These are phyloP conservation scores for Chiloscyllium punctatum DNA, from an alignment of 2,797 vertebrate species.

Conservation along the genomic window DNA sequence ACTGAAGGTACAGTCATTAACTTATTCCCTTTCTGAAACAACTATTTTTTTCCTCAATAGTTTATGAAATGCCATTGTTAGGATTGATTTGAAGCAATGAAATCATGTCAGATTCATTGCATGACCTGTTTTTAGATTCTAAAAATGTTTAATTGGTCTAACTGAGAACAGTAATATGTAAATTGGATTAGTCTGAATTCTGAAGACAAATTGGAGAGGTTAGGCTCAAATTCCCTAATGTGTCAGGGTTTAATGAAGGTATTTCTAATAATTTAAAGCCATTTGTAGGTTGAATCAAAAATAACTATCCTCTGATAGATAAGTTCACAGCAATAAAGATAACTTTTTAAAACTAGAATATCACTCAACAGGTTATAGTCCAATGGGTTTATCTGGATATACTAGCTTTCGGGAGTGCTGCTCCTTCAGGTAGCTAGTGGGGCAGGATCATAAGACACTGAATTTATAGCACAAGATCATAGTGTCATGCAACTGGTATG, in stretches of 20 bases:
- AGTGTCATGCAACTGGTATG: too few relatives aligned
- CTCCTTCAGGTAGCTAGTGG: too few relatives aligned
- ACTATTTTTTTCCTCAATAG: not conserved
- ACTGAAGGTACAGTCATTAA: slow-evolving; percentile 76
- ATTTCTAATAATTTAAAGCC: not conserved
- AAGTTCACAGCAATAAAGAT: not conserved
- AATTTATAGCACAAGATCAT: too few relatives aligned
- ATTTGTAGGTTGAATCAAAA: not conserved
- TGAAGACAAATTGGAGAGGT: not conserved
- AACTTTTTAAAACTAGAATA: not conserved
- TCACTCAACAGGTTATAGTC: not conserved
- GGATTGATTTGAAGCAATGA: not conserved
- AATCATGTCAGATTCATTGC: not conserved
- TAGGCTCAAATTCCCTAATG: not conserved
- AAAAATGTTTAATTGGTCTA: not conserved
- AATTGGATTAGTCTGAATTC: not conserved
- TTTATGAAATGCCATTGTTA: not conserved
- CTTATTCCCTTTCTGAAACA: not conserved
- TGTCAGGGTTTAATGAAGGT: not conserved
- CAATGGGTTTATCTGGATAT: too few relatives aligned
- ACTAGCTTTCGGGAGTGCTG: too few relatives aligned
- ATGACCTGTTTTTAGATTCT: not conserved
- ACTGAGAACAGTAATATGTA: not conserved
- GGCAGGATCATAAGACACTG: too few relatives aligned
- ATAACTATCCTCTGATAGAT: not conserved